Evolutionary conservation across 30 jellyfish, hydroid and myxozoan genomes (phyloP).

Genomic region (Hydractinia echinata): DNA sequence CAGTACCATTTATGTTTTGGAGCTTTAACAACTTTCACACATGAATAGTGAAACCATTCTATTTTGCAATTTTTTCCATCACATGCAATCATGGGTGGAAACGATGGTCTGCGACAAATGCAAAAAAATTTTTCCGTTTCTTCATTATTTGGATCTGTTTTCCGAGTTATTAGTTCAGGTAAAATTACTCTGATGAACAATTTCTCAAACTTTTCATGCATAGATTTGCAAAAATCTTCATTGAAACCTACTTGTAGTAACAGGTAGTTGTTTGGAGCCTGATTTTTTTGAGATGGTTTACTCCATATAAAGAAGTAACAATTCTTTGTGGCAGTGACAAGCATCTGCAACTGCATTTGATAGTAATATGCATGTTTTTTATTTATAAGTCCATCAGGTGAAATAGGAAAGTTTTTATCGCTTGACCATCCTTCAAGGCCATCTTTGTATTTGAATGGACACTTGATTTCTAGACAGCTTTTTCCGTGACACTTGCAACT

Average conservation of each 20-base stretch:
- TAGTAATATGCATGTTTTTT: constrained; percentile 25
- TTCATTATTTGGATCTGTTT: not conserved
- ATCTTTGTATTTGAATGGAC: too few relatives aligned
- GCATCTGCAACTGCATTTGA: constrained; percentile 55
- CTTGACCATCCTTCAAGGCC: too few relatives aligned
- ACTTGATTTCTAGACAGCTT: not conserved
- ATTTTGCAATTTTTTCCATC: constrained; percentile 20
- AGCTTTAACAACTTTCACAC: constrained; percentile 19
- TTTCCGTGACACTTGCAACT: constrained; percentile 4
- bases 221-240: constrained; percentile 21
- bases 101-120: constrained; percentile 28
- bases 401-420: not conserved
- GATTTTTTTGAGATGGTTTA: not conserved
- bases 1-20: not conserved
- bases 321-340: constrained; percentile 9
- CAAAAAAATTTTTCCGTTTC: constrained; percentile 12
- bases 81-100: constrained; percentile 36
- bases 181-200: not conserved
- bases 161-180: not conserved
- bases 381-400: constrained; percentile 8
- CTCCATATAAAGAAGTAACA: constrained; percentile 14
- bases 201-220: not conserved
- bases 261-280: not conserved
- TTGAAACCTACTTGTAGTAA: constrained; percentile 16
- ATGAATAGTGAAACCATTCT: constrained; percentile 33